These are phyloP conservation scores for Imbricaverruca yamaguchii DNA, from an alignment of 2,888 invertebrate species.

Conservation along the genomic window DNA sequence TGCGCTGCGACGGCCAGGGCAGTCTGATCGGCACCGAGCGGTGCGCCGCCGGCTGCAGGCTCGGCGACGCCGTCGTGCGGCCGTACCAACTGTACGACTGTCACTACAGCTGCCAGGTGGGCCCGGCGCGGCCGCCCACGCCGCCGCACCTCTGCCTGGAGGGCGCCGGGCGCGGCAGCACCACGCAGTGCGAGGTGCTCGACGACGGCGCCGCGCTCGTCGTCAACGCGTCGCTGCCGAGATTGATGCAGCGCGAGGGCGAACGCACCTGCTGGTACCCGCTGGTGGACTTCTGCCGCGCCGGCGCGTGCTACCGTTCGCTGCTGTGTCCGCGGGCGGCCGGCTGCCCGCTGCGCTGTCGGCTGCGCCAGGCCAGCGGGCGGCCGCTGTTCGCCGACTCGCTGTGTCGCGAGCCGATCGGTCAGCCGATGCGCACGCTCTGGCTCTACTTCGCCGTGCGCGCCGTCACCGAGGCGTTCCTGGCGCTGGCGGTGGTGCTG, in stretches of 20 bases:
- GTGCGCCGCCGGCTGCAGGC: not conserved
- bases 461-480: constrained; percentile 35
- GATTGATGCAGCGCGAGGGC: not conserved
- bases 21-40: not conserved
- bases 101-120: not conserved
- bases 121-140: not conserved
- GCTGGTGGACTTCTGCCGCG: not conserved
- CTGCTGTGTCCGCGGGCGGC: not conserved
- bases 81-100: not conserved
- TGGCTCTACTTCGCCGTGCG: constrained; percentile 36
- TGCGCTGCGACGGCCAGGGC: not conserved
- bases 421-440: constrained; percentile 35
- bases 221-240: not conserved
- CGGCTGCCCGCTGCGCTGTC: not conserved
- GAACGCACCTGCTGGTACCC: not conserved
- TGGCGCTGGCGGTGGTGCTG: constrained; percentile 34
- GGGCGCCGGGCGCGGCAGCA: not conserved
- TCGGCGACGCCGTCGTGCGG: not conserved
- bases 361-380: not conserved
- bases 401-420: constrained; percentile 20
- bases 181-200: constrained; percentile 11
- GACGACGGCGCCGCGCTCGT: not conserved
- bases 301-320: not conserved
- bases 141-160: constrained; percentile 16
- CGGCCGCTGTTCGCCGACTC: not conserved